Base-by-base conservation (phyloP, 1,140 invertebrate species). In the Bombus sibiricus region DNA sequence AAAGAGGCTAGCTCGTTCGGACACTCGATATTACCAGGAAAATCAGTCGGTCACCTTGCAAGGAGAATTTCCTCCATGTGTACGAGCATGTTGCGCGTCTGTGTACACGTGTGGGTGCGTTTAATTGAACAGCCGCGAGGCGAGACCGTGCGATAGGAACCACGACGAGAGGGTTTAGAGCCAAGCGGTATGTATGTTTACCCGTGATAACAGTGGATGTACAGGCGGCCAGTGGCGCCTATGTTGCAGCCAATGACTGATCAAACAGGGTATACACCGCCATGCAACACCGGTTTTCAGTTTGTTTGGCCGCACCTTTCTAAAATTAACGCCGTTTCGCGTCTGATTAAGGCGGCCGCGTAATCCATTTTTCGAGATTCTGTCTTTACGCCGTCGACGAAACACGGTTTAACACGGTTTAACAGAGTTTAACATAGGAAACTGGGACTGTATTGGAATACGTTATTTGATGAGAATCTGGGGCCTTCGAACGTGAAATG, bases 201-300 rank as follows among this genome's bases (percentile, higher is more conserved):
- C 64, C 62, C 62, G 88, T 68, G 88, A 90, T 90, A 90, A 86
- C 53, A 59, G 72, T 22, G 78, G 85, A 89, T 71, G 78, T 41
- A 43, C 47, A 74, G 9, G 69, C 41, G 68, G 34, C 76, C 66
- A 84, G 57, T 88, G 89, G 89, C 89, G 89, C 85, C 81, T 87
- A 62, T 86, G 64, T 64, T 57, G 76, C 53, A 71, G 43, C 57
- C 66, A 79, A 66, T 78, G 69, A 74, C 32, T 87, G 80, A 86
- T 89, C 84, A 83, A 76, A 72, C 64, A 71, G 75, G 75, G 82
- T 47, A 53, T 53, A 71, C 74, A 39, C 73, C 57, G 75, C 66
- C 64, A 71, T 78, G 12, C 75, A 78, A 77, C 66, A 57, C 64
- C 81, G 12, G 62, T 83, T 83, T 43, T 43, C 66, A 57, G 69